Conservation (phyloP, 2,888 invertebrate genomes). For the Andrena dorsata region DNA sequence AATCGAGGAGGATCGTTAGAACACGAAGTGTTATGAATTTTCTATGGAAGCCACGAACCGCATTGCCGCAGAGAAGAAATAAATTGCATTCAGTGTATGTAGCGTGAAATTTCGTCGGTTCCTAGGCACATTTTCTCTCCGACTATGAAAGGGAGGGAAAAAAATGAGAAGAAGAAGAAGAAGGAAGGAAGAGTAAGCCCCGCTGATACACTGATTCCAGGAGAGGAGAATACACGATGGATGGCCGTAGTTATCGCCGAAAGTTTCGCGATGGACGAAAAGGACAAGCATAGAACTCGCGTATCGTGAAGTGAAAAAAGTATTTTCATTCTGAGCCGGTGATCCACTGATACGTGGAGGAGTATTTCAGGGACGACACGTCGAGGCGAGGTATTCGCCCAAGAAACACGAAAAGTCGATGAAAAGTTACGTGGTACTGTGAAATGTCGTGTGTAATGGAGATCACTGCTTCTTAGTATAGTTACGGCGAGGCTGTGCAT, state of each 20-base stretch:
- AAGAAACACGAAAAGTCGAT: constrained; percentile 2
- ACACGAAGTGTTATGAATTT: constrained; percentile 45
- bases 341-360: constrained; percentile 41
- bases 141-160: neutral
- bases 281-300: constrained; percentile 4
- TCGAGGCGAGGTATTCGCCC: neutral
- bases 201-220: constrained; percentile 10
- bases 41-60: constrained; percentile 25
- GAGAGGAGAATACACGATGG: constrained; percentile 1
- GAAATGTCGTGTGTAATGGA: neutral
- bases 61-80: constrained; percentile 10
- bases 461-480: neutral
- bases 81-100: neutral
- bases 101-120: constrained; percentile 41
- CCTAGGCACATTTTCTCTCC: constrained; percentile 25
- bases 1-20: constrained; percentile 34
- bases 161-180: neutral
- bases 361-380: constrained; percentile 2
- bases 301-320: constrained; percentile 39
- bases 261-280: constrained; percentile 33
- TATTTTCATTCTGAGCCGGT: constrained; percentile 42
- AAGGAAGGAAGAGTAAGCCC: neutral
- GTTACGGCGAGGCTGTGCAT: neutral
- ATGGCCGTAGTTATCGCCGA: constrained; percentile 45
- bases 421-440: neutral